Conservation (phyloP, 1,140 invertebrate species). For the Zaprionus ghesquierei region DNA sequence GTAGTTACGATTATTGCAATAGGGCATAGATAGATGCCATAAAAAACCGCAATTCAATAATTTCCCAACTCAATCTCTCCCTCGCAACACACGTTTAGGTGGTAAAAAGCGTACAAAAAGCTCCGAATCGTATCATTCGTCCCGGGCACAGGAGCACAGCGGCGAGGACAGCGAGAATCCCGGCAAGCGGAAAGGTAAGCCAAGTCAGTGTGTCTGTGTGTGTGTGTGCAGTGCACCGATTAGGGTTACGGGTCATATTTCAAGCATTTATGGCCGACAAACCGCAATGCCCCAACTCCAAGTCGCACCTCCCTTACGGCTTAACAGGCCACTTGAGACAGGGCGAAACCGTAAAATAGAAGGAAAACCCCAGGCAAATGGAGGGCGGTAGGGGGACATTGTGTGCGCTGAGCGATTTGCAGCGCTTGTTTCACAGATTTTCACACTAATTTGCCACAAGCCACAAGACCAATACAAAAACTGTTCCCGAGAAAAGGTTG, state of each 20-base stretch:
- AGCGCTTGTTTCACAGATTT: conserved; percentile 71
- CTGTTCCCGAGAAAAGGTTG: conserved; percentile 19
- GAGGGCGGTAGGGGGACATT: conserved; percentile 16
- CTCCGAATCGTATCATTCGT: conserved; percentile 78
- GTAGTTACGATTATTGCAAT: conserved; percentile 28
- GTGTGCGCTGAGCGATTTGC: conserved; percentile 21
- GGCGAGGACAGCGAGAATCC: conserved; percentile 78
- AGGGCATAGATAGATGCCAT: conserved; percentile 43
- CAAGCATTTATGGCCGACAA: conserved; percentile 54
- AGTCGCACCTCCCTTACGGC: background rate
- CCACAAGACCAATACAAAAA: conserved; percentile 38
- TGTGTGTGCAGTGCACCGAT: conserved; percentile 62
- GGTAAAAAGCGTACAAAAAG: conserved; percentile 81
- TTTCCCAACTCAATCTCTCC: conserved; percentile 21
- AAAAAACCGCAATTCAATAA: conserved; percentile 54
- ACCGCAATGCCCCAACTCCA: background rate
- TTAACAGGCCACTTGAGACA: conserved; percentile 77
- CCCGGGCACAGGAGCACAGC: conserved; percentile 70
- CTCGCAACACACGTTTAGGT: conserved; percentile 41
- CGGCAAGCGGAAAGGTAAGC: conserved; percentile 81
- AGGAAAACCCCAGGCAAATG: background rate
- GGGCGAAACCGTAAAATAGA: conserved; percentile 45
- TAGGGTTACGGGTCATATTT: conserved; percentile 78
- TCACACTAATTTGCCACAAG: conserved; percentile 76
- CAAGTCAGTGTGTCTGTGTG: conserved; percentile 51